Conservation (phyloP, 1,140 invertebrate genomes). For the Phymorhynchus buccinoides region DNA sequence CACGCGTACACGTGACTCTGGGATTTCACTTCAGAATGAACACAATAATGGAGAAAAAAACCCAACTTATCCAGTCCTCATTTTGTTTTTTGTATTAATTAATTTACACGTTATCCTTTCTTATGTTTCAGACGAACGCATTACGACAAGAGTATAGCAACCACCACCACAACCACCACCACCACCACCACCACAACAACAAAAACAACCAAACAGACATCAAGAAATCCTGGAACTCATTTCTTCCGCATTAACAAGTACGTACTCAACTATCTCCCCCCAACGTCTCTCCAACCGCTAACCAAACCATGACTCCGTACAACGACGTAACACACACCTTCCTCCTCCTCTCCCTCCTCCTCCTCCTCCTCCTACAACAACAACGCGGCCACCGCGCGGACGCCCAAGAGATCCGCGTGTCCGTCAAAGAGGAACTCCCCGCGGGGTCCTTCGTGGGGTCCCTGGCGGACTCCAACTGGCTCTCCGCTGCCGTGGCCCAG, state of each 20-base stretch:
- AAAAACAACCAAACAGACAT: too few relatives aligned
- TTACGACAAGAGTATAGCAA: neutral
- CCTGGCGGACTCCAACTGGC: slow-evolving; percentile 27
- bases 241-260: neutral
- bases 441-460: slow-evolving; percentile 35
- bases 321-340: neutral
- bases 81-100: neutral
- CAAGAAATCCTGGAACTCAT: too few relatives aligned
- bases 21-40: too few relatives aligned
- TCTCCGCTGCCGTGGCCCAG: neutral
- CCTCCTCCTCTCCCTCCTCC: neutral
- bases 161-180: neutral
- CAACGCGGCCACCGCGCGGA: neutral
- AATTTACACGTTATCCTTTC: neutral
- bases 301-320: neutral
- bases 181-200: neutral
- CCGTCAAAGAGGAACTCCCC: slow-evolving; percentile 30
- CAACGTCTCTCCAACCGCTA: neutral
- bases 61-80: neutral
- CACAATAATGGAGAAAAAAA: too few relatives aligned
- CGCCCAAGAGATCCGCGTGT: slow-evolving; percentile 25
- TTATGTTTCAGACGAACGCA: neutral
- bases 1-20: too few relatives aligned
- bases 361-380: neutral
- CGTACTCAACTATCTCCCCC: neutral